phyloP scores from a whole-genome alignment of 2,113 vertebrate genomes.

The rat (Rattus norvegicus) region DNA sequence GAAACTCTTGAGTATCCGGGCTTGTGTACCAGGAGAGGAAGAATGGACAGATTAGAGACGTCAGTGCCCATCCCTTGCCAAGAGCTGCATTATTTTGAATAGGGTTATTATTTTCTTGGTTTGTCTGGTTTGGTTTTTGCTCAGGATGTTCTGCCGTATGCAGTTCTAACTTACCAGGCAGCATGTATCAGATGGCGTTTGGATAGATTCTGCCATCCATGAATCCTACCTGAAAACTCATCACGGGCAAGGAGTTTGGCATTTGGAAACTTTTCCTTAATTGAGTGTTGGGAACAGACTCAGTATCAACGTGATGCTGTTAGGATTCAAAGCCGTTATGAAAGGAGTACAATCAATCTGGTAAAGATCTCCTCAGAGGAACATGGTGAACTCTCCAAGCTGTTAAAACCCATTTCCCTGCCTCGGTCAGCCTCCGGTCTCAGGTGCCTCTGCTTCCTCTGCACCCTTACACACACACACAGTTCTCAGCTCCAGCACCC shows the following conservation, averaged over 20 bases:
- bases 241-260: neutral
- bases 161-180: neutral
- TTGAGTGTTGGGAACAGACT: conserved; percentile 18
- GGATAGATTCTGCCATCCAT: neutral
- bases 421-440: conserved; percentile 54
- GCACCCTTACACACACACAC: neutral
- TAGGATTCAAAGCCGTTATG: conserved; percentile 14
- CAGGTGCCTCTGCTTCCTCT: conserved; percentile 38
- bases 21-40: neutral
- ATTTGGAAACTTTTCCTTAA: conserved; percentile 51
- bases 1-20: neutral
- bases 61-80: neutral
- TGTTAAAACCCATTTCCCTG: conserved; percentile 38
- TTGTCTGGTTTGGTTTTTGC: neutral
- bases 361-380: neutral
- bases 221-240: neutral
- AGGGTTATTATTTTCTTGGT: neutral
- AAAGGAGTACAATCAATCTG: conserved; percentile 60
- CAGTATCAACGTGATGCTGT: conserved; percentile 9
- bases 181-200: neutral
- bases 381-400: conserved; percentile 35
- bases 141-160: neutral
- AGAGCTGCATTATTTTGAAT: neutral
- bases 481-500: neutral
- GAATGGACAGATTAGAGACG: neutral